These are phyloP conservation scores for Nomada flava DNA, from an alignment of 2,888 invertebrate genomes.

Conservation along the genomic window DNA sequence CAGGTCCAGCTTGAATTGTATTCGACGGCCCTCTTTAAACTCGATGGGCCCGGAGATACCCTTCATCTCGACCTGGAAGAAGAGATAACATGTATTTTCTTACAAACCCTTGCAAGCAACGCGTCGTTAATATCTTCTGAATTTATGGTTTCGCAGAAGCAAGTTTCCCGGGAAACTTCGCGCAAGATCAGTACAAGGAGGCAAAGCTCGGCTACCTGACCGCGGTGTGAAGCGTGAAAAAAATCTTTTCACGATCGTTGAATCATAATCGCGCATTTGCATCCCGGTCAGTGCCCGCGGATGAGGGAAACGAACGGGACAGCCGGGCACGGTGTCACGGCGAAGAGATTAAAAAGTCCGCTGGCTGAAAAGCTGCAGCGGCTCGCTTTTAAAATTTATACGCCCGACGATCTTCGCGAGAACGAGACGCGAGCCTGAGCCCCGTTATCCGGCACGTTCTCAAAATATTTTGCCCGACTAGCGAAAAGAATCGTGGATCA, in stretches of 20 bases:
- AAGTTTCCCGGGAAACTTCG: neutral
- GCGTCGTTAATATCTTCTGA: neutral
- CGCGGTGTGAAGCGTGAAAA: neutral
- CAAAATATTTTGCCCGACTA: slow-evolving; percentile 44
- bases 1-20: slow-evolving; percentile 90
- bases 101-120: neutral
- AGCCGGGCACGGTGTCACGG: neutral
- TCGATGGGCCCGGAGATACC: slow-evolving; percentile 92
- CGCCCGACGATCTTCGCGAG: slow-evolving; percentile 45
- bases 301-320: neutral
- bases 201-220: neutral
- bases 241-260: slow-evolving; percentile 40
- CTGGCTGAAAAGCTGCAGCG: neutral
- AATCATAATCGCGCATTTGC: slow-evolving; percentile 58
- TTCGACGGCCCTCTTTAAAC: slow-evolving; percentile 91
- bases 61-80: slow-evolving; percentile 90
- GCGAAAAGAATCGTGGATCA: slow-evolving; percentile 23
- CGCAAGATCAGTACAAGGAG: neutral
- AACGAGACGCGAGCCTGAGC: slow-evolving; percentile 14
- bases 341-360: slow-evolving; percentile 61
- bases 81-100: neutral
- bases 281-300: slow-evolving; percentile 10
- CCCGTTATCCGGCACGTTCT: slow-evolving; percentile 41
- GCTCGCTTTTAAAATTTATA: slow-evolving; percentile 62
- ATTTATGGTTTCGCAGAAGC: neutral